Percentiles rank a stretch among this genome's conserved stretches.
These are phyloP conservation scores for Calyptomena viridis DNA, from an alignment of 2,113 vertebrate genomes.

Conservation along the genomic window DNA sequence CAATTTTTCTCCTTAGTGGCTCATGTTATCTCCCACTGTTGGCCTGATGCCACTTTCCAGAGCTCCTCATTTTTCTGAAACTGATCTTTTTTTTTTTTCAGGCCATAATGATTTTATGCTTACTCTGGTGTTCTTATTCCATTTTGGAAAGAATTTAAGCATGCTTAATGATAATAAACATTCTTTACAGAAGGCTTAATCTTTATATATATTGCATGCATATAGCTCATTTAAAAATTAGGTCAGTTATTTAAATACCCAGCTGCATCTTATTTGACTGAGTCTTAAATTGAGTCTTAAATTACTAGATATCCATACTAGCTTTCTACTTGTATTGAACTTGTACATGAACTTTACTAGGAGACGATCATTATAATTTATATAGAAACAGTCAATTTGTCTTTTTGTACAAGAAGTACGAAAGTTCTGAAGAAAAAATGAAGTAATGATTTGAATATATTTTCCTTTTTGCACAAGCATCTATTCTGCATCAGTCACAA, in stretches of 20 bases:
- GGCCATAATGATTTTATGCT: neutral
- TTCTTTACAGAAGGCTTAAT: neutral
- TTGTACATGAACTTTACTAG: neutral
- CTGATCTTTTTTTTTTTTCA: neutral
- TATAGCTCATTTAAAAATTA: neutral
- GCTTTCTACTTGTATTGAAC: neutral
- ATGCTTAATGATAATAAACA: neutral
- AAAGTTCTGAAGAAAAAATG: neutral
- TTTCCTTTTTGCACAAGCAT: neutral
- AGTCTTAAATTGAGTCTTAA: neutral
- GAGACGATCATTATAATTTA: neutral
- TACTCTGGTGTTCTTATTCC: neutral
- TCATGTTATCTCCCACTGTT: neutral
- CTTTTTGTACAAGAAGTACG: neutral
- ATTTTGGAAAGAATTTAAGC: neutral
- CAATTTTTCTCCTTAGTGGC: neutral
- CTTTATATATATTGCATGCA: neutral
- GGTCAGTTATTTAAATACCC: neutral
- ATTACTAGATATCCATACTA: neutral
- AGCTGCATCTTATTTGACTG: neutral
- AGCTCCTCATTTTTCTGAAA: neutral
- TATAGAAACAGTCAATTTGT: neutral
- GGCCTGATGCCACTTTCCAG: neutral
- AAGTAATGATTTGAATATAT: neutral
- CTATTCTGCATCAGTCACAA: neutral